Conservation (phyloP, 2,797 vertebrate genomes). For the Eospalax fontanierii region DNA sequence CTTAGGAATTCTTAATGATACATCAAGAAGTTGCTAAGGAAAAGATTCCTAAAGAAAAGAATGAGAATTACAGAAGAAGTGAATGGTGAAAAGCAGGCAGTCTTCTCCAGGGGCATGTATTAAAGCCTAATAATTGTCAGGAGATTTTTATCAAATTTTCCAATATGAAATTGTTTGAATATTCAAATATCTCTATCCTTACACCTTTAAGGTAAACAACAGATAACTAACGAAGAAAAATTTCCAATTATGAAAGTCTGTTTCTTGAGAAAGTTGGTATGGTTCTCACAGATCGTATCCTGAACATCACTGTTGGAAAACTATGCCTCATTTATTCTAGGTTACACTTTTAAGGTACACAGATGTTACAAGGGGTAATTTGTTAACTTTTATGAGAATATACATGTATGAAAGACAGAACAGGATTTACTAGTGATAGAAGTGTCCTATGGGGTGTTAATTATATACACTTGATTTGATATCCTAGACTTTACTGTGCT, state of each 20-base stretch:
- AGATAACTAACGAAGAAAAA: not conserved
- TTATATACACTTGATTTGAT: not conserved
- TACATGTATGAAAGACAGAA: not conserved
- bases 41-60: constrained; percentile 25
- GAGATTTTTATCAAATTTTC: constrained; percentile 16
- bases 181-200: not conserved
- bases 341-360: not conserved
- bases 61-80: constrained; percentile 15
- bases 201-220: constrained; percentile 14
- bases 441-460: not conserved
- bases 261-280: constrained; percentile 35
- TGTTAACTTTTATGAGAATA: not conserved
- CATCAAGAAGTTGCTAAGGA: not conserved
- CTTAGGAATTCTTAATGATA: constrained; percentile 5
- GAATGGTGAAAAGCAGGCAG: not conserved
- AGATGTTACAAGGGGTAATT: not conserved
- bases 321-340: not conserved
- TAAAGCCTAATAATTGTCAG: not conserved
- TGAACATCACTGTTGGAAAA: not conserved
- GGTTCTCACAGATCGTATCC: not conserved
- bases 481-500: not conserved
- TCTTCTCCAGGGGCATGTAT: not conserved
- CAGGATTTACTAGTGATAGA: not conserved
- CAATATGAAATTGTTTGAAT: not conserved
- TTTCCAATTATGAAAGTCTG: not conserved